A percentile compares a stretch with the other conserved stretches of the same genome.
Evolutionary conservation across 2,888 invertebrate species (phyloP).

Genomic region (Monochamus alternatus): DNA sequence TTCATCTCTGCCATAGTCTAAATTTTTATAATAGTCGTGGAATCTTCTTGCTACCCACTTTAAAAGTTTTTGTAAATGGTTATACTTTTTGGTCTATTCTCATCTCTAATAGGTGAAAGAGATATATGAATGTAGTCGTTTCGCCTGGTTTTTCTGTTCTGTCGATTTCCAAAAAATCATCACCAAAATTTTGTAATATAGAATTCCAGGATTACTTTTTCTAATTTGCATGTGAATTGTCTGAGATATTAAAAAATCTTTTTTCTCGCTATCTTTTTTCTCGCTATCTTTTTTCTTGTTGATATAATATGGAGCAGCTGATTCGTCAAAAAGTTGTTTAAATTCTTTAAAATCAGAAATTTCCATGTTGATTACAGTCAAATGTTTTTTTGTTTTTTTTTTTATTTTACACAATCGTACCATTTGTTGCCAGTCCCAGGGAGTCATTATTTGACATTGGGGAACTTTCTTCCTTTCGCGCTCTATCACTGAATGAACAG

Average conservation of each 20-base stretch:
- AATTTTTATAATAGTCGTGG: slow-evolving; percentile 41
- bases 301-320: background rate
- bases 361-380: background rate
- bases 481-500: slow-evolving; percentile 43
- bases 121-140: background rate
- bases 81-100: slow-evolving; percentile 27
- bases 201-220: slow-evolving; percentile 25
- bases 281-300: too few relatives aligned
- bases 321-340: background rate
- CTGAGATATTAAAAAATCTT: slow-evolving; percentile 38
- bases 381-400: slow-evolving; percentile 1
- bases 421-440: slow-evolving; percentile 51
- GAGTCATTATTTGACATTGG: slow-evolving; percentile 45
- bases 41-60: slow-evolving; percentile 41
- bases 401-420: slow-evolving; percentile 30
- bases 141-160: slow-evolving; percentile 13
- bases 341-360: slow-evolving; percentile 10
- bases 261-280: too few relatives aligned
- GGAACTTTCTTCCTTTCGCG: slow-evolving; percentile 46
- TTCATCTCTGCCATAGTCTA: slow-evolving; percentile 27
- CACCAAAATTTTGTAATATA: slow-evolving; percentile 37
- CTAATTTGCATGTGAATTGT: slow-evolving; percentile 35
- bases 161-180: background rate
- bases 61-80: slow-evolving; percentile 34
- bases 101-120: too few relatives aligned